Evolutionary conservation across 2,888 invertebrate genomes (phyloP).

Genomic region (Patella depressa): DNA sequence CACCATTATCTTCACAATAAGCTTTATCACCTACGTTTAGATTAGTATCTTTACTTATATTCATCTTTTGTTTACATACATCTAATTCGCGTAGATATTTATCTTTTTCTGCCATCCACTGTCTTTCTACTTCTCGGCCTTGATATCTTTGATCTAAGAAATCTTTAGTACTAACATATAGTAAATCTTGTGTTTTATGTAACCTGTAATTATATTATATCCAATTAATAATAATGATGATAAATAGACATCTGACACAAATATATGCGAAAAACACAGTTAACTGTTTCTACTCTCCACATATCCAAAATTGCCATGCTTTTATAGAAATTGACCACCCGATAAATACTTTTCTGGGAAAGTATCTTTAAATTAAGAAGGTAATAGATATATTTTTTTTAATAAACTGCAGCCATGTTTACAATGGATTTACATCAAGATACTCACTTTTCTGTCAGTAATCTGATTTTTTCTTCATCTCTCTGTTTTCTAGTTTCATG

Average conservation of each 20-base stretch:
- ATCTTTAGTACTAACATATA: constrained; percentile 71
- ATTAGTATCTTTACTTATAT: constrained; percentile 41
- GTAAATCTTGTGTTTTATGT: constrained; percentile 71
- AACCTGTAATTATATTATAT: constrained; percentile 53
- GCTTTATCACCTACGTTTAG: constrained; percentile 19
- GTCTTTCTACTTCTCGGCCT: constrained; percentile 64
- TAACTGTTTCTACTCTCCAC: no score
- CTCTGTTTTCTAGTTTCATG: constrained; percentile 66
- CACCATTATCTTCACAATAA: constrained; percentile 41
- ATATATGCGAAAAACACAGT: no score
- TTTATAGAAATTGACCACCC: no score
- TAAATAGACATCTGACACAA: no score
- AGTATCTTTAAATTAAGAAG: no score
- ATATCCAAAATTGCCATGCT: no score
- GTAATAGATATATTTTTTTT: no score
- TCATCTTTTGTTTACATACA: constrained; percentile 50
- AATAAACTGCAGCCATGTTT: no score
- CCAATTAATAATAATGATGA: no score
- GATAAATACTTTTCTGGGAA: no score
- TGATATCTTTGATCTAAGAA: constrained; percentile 68
- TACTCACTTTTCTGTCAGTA: constrained; percentile 68
- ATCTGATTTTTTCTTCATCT: constrained; percentile 69
- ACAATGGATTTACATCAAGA: background rate
- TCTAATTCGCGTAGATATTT: constrained; percentile 66
- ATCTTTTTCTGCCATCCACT: constrained; percentile 71